Percentiles rank a stretch among this genome's conserved stretches.
These are phyloP conservation scores for Callochromis pleurospilus DNA, from an alignment of 2,113 vertebrate species.

Conservation along the genomic window DNA sequence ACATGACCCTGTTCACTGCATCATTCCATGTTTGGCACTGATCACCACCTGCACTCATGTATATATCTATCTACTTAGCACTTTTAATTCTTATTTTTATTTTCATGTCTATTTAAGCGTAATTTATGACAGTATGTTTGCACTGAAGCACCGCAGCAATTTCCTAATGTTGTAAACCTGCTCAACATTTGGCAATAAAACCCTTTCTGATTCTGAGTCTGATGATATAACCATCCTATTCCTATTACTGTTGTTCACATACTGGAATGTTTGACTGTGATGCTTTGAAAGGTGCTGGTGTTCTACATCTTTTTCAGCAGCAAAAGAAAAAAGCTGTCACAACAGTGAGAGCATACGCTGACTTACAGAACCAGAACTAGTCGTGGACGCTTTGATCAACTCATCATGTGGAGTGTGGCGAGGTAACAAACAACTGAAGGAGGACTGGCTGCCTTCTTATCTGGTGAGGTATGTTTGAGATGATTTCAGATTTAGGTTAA, in stretches of 20 bases:
- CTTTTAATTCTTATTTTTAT: too few species aligned
- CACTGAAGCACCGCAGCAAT: too few species aligned
- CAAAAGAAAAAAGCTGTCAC: neutral
- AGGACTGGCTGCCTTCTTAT: neutral
- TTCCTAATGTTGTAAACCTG: too few species aligned
- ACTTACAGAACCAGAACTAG: neutral
- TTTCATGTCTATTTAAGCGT: too few species aligned
- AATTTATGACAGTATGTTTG: too few species aligned
- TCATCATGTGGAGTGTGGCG: neutral
- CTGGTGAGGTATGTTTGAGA: neutral
- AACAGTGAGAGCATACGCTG: neutral
- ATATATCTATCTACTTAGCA: too few species aligned
- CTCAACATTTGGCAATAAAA: too few species aligned
- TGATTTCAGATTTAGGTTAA: neutral
- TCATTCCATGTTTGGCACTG: too few species aligned
- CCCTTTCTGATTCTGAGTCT: neutral
- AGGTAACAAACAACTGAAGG: neutral
- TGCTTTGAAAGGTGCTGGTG: neutral
- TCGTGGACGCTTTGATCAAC: neutral
- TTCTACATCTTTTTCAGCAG: neutral
- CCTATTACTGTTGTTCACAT: neutral
- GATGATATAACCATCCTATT: neutral
- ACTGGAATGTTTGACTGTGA: neutral
- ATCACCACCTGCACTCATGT: too few species aligned
- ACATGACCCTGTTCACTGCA: too few species aligned